Percentiles rank a stretch among this genome's conserved stretches.
These are phyloP conservation scores for Spea bombifrons DNA, from an alignment of 2,113 vertebrate species.

Conservation along the genomic window DNA sequence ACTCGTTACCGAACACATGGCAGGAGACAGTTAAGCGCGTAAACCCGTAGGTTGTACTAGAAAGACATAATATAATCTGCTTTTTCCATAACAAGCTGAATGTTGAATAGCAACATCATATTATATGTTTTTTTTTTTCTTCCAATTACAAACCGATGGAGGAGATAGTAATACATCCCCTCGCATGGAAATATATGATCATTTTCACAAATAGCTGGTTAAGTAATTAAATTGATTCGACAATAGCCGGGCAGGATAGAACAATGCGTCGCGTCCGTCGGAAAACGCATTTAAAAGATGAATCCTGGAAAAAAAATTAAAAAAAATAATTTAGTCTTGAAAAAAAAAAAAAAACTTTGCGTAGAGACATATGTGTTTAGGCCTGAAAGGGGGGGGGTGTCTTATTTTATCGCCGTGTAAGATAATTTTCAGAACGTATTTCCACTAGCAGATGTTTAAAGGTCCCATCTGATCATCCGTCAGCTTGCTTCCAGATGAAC, in stretches of 20 bases:
- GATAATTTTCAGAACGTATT: neutral
- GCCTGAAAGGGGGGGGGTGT: neutral
- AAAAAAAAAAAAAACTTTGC: neutral
- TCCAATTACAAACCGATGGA: conserved; percentile 10
- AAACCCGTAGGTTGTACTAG: neutral
- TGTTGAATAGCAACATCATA: neutral
- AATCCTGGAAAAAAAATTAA: conserved; percentile 14
- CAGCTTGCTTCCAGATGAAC: conserved; percentile 34
- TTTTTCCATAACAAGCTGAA: conserved; percentile 16
- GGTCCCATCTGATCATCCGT: conserved; percentile 4
- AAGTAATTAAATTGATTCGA: conserved; percentile 29
- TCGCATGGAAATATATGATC: conserved; percentile 24
- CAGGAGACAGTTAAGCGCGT: neutral
- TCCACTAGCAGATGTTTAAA: conserved; percentile 26
- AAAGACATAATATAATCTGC: conserved; percentile 12
- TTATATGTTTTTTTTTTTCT: conserved; percentile 3
- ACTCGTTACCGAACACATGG: neutral
- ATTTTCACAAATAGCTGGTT: conserved; percentile 26
- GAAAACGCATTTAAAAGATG: neutral
- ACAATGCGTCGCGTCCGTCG: neutral
- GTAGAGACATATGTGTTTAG: neutral
- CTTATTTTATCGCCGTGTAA: neutral
- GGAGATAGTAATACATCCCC: conserved; percentile 7
- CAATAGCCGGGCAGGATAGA: neutral
- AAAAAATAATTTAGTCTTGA: neutral